Evolutionary conservation across 2,797 vertebrate species (phyloP), one percentile per base, ranked within the genome.

Genomic region (Semotilus atromaculatus): DNA sequence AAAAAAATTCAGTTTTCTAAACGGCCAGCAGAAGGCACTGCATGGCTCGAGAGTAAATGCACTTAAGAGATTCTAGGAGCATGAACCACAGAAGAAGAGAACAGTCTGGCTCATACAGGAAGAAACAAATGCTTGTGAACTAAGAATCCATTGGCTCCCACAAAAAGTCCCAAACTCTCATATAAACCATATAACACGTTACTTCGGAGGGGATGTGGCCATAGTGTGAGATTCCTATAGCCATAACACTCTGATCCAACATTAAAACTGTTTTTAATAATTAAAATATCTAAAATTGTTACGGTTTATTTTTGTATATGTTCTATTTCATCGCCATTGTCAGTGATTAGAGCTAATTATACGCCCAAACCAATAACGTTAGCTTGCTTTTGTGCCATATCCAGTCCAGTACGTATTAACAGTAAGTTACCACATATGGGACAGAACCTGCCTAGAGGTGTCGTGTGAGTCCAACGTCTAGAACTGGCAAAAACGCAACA

Each of bases 1-100:
- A 82, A 82, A 76, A 92, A 89, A 86, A 80, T 78, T 88, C 64
- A 87, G 70, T 92, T 88, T 87, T 86, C 72, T 67, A 80, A 88
- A 88, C 89, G 85, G 81, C 86, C 90, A 86, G 84, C 87, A 91
- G 83, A 90, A 80, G 81, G 88, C 78, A 90, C 80, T 74, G 74
- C 62, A 85, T 78, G 60, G 78, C 77, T 87, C 85, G n/a, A 83
- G 81, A 60, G 62, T 74, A 80, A 87, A 93, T 87, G 89, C 88
- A 91, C 86, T 89, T 93, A 78, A 53, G 55, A 80, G 77, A 85
- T 80, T 80, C 76, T 80, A 80, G 68, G 83, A 85, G 76, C 31
- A 62, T 85, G 76, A 85, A 85, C 76, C 83, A 80, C 55, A 80
- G 76, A 85, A 80, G 75, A 66, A 23, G 82, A 72, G 74, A 78